phyloP scores from a whole-genome alignment of 2,113 vertebrate genomes.

The Anoura caudifer region DNA sequence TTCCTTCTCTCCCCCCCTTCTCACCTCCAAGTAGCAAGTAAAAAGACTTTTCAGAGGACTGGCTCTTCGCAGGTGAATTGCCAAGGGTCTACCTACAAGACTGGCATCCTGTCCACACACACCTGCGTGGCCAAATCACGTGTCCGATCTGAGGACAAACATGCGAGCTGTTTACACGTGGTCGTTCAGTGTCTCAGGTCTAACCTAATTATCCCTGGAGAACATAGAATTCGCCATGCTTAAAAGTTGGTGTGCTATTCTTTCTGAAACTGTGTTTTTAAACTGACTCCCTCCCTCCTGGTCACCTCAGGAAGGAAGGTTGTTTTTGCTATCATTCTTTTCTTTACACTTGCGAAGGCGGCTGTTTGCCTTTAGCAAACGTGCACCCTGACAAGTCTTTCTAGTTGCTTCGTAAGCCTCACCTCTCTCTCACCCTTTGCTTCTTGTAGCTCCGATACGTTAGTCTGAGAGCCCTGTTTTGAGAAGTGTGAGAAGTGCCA shows the following conservation, averaged over 20 bases:
- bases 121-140: neutral
- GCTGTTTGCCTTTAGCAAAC: neutral
- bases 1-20: neutral
- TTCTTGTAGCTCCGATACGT: constrained; percentile 30
- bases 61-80: neutral
- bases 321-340: neutral
- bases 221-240: neutral
- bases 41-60: neutral
- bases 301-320: neutral
- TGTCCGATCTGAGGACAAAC: neutral
- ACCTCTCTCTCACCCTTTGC: neutral
- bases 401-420: neutral
- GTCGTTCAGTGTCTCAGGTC: neutral
- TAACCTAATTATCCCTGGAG: neutral
- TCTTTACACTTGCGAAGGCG: neutral
- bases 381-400: constrained; percentile 17
- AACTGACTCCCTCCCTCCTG: neutral
- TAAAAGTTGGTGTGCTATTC: neutral
- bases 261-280: neutral
- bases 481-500: neutral
- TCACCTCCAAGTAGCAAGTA: neutral
- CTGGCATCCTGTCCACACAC: neutral
- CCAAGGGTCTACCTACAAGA: neutral
- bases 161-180: neutral
- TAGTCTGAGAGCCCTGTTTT: constrained; percentile 11